Conservation (phyloP, 2,888 invertebrate species). For the Hydroisotoma schaefferi region DNA sequence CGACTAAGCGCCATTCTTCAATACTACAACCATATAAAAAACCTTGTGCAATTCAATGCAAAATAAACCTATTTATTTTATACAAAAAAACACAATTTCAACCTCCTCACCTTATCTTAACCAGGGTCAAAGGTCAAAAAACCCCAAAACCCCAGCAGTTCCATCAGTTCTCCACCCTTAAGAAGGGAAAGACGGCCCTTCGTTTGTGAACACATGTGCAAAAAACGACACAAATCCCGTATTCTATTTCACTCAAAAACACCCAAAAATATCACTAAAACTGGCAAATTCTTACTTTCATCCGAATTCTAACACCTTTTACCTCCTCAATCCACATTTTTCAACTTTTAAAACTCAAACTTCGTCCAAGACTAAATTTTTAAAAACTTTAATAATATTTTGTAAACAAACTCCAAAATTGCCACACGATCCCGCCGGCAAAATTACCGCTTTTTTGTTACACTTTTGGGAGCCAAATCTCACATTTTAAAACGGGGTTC, state of each 20-base stretch:
- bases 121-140: background rate
- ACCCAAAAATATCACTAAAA: too few relatives aligned
- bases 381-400: background rate
- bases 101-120: too few relatives aligned
- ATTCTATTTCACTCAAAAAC: too few relatives aligned
- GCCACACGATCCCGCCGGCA: background rate
- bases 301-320: too few relatives aligned
- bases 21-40: conserved; percentile 4
- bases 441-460: conserved; percentile 1
- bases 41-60: background rate
- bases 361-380: background rate
- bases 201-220: too few relatives aligned
- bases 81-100: background rate
- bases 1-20: background rate
- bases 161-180: background rate
- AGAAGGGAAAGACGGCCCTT: too few relatives aligned
- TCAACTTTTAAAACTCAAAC: background rate
- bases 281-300: too few relatives aligned
- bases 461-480: too few relatives aligned
- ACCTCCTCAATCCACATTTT: too few relatives aligned
- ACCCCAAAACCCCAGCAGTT: background rate
- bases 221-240: too few relatives aligned
- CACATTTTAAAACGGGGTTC: too few relatives aligned
- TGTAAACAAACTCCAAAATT: conserved; percentile 3
- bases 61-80: background rate